Percentiles rank a stretch among this genome's conserved stretches.
phyloP scores from a whole-genome alignment of 2,888 invertebrate species.

The Ecliptopera silaceata region DNA sequence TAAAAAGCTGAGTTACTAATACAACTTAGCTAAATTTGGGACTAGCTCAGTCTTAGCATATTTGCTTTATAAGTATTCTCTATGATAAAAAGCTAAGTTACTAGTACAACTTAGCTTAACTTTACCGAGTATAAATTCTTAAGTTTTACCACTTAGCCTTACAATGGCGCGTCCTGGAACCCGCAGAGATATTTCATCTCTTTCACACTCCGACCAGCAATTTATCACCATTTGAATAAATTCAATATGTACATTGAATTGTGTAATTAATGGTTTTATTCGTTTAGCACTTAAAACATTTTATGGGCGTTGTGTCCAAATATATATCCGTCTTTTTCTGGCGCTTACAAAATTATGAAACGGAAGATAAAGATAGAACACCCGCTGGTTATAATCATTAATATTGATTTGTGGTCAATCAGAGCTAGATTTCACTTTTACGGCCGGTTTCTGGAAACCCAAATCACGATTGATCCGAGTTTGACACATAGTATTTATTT shows the following conservation, averaged over 20 bases:
- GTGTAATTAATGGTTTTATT: constrained; percentile 83
- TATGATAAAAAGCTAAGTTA: too few species aligned
- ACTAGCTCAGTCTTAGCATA: too few species aligned
- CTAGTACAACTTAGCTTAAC: too few species aligned
- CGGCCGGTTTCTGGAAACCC: too few species aligned
- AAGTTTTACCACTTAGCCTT: neutral
- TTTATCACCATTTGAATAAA: constrained; percentile 83
- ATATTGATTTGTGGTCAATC: constrained; percentile 85
- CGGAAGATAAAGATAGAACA: constrained; percentile 57
- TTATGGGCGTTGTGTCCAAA: constrained; percentile 82
- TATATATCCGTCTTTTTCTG: constrained; percentile 57
- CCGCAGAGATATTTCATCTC: constrained; percentile 37
- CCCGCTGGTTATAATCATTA: constrained; percentile 81
- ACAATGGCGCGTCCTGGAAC: constrained; percentile 8
- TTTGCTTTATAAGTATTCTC: too few species aligned
- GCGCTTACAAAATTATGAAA: constrained; percentile 49
- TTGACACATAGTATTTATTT: too few species aligned
- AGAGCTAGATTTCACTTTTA: constrained; percentile 81
- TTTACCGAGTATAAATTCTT: neutral
- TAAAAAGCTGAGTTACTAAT: too few species aligned
- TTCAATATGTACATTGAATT: constrained; percentile 84
- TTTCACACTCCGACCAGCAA: constrained; percentile 72
- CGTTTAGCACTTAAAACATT: constrained; percentile 82
- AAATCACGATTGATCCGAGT: too few species aligned
- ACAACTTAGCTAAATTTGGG: too few species aligned